Percentiles rank a stretch among this genome's conserved stretches.
Conservation (phyloP, 2,113 vertebrate genomes). For the Oreochromis aureus region DNA sequence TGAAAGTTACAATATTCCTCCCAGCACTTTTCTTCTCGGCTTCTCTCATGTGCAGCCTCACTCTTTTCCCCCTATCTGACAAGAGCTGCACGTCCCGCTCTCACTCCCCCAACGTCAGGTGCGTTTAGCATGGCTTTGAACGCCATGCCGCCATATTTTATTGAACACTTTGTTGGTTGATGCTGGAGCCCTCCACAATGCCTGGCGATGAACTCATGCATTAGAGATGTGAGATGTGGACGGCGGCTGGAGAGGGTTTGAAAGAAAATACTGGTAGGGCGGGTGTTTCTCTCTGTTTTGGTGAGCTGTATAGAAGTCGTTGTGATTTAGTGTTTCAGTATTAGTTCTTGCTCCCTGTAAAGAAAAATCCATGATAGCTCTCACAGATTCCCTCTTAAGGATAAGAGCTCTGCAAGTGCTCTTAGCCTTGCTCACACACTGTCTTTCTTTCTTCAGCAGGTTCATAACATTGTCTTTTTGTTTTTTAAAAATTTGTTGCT, state of each 20-base stretch:
- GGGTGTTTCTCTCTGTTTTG: slow-evolving; percentile 35
- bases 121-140: slow-evolving; percentile 76
- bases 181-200: slow-evolving; percentile 60
- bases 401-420: slow-evolving; percentile 15
- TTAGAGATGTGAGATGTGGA: slow-evolving; percentile 63
- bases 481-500: not conserved
- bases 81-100: slow-evolving; percentile 52
- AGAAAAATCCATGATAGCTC: slow-evolving; percentile 13
- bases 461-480: slow-evolving; percentile 14
- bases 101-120: slow-evolving; percentile 56
- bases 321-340: slow-evolving; percentile 39
- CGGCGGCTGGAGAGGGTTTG: slow-evolving; percentile 24
- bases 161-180: slow-evolving; percentile 74
- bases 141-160: slow-evolving; percentile 68
- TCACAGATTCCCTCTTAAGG: slow-evolving; percentile 31
- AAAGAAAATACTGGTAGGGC: slow-evolving; percentile 3
- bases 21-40: slow-evolving; percentile 22
- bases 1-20: slow-evolving; percentile 42
- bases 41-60: not conserved
- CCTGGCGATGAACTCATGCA: slow-evolving; percentile 65
- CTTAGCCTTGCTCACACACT: slow-evolving; percentile 27
- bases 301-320: slow-evolving; percentile 12
- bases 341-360: slow-evolving; percentile 2
- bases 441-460: slow-evolving; percentile 34
- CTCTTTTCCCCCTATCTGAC: slow-evolving; percentile 21